Base-by-base conservation (phyloP, 2,797 vertebrate genomes). In the Lepidocolaptes lacrymiger region DNA sequence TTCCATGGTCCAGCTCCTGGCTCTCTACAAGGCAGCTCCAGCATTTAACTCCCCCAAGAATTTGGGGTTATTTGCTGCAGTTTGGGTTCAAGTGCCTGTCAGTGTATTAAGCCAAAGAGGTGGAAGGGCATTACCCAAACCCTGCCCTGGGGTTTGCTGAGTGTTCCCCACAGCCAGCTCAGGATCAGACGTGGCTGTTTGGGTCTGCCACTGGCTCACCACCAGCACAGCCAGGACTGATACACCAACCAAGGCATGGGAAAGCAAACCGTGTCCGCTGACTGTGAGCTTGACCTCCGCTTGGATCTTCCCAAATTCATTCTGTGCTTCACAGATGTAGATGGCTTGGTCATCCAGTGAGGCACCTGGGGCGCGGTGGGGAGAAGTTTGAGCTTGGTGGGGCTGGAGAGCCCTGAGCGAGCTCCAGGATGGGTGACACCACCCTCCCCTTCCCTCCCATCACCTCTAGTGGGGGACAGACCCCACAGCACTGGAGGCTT, bases 291-390 rank as follows among this genome's bases (percentile, higher is more conserved):
- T 97, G 95, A 98, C 98, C 90, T 98, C 98, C 0, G 97, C 97
- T 77, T 91, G 98, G 93, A 98, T 97, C 80, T 96, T 98, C 95
- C 99, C 99, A 79, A 99, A 99, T 75, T 97, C 97, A 3, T 99
- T 99, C 63, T 97, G 97, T 56, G 99, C 99, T 96, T 99, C 98
- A 1, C 99, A 99, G 86, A 98, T 46, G 36, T 99, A 99, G 14
- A 94, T 6, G 5, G 98, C 98, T 86, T 99, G 98, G 95, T 99
- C 98, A 76, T 99, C 98, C 32, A 98, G 96, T 17, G 98, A 98
- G 76, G 98, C 98, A 66, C 97, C 99, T 99, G 96, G 13, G 87
- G 76, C 74, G 71, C 37, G 1, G 52, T 3, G 14, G 52, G 26
- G 27, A 66, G 30, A 46, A 64, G 4, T 5, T 46, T 84, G 73